Conservation (phyloP, 2,797 vertebrate genomes). For the Falco peregrinus region DNA sequence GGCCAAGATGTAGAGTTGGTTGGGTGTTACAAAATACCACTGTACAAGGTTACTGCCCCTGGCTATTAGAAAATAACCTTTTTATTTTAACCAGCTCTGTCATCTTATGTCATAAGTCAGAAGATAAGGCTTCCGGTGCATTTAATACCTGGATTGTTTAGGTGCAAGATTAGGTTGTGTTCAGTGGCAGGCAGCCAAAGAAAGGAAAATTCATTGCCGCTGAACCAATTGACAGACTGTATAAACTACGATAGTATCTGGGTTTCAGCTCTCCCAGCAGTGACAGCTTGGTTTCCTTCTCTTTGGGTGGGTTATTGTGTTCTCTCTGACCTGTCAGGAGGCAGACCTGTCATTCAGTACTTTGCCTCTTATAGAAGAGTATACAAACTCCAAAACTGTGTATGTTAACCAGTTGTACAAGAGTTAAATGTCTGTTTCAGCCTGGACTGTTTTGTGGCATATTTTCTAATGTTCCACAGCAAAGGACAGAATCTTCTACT, state of each 20-base stretch:
- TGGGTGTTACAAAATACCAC: slow-evolving; percentile 52
- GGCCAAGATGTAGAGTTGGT: slow-evolving; percentile 30
- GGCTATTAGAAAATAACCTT: background rate
- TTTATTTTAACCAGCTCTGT: slow-evolving; percentile 50
- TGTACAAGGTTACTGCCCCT: slow-evolving; percentile 54
- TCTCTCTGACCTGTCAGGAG: slow-evolving; percentile 37
- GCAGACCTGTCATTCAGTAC: background rate
- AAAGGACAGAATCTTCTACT: background rate
- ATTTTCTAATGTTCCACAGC: background rate
- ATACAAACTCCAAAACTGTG: background rate
- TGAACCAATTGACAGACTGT: background rate
- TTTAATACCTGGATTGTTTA: slow-evolving; percentile 59
- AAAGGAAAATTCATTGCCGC: background rate
- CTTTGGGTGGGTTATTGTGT: background rate
- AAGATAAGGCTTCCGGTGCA: slow-evolving; percentile 61
- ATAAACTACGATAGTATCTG: slow-evolving; percentile 6
- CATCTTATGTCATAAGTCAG: slow-evolving; percentile 47
- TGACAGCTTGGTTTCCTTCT: background rate
- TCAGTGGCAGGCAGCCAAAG: slow-evolving; percentile 47
- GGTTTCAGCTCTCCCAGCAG: background rate
- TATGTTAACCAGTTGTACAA: background rate
- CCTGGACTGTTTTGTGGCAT: background rate
- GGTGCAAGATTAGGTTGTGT: slow-evolving; percentile 61
- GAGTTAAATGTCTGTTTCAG: background rate
- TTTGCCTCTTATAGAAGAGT: background rate